Conservation (phyloP, 2,888 invertebrate species). For the Hydroisotoma schaefferi region DNA sequence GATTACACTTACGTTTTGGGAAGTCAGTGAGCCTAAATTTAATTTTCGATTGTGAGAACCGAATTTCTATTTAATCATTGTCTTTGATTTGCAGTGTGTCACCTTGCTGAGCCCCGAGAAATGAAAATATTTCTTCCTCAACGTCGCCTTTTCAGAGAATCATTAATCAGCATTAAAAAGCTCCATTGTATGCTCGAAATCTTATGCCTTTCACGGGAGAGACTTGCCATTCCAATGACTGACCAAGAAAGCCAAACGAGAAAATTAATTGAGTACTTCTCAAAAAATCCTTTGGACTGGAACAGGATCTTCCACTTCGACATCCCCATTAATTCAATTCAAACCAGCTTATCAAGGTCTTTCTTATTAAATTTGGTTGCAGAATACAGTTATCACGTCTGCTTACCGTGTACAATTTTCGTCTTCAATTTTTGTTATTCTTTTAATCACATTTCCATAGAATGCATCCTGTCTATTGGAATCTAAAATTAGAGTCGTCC, state of each 20-base stretch:
- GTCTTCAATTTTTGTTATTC: no score
- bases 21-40: slow-evolving; percentile 25
- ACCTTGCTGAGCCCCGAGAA: slow-evolving; percentile 38
- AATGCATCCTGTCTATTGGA: slow-evolving; percentile 36
- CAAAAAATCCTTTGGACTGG: slow-evolving; percentile 31
- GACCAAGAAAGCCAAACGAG: slow-evolving; percentile 37
- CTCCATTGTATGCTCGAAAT: slow-evolving; percentile 45
- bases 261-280: slow-evolving; percentile 33
- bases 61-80: neutral
- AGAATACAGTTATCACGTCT: slow-evolving; percentile 7
- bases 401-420: neutral
- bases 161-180: slow-evolving; percentile 37
- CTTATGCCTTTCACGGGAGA: slow-evolving; percentile 37
- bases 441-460: no score
- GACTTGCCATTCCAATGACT: slow-evolving; percentile 33
- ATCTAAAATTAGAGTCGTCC: slow-evolving; percentile 30
- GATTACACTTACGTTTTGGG: slow-evolving; percentile 44
- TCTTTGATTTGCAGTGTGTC: slow-evolving; percentile 35
- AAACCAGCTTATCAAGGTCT: no score
- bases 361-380: neutral
- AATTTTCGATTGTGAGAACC: neutral
- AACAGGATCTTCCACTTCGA: slow-evolving; percentile 41
- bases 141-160: slow-evolving; percentile 15
- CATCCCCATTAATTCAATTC: slow-evolving; percentile 33
- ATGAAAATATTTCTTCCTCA: slow-evolving; percentile 29